These are phyloP conservation scores for Calidris pugnax DNA, from an alignment of 2,113 vertebrate species.

Conservation along the genomic window DNA sequence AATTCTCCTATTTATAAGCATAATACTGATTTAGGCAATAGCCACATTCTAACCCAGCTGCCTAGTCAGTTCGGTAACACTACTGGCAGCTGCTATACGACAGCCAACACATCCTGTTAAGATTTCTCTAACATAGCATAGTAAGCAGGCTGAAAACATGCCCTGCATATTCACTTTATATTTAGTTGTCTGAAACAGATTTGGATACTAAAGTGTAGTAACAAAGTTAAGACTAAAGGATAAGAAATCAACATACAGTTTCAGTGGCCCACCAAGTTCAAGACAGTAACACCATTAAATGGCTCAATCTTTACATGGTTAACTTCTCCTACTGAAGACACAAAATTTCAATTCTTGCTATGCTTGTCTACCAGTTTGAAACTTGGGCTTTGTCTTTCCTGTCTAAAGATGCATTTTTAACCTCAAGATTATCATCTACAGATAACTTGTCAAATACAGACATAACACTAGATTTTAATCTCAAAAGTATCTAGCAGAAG, in stretches of 20 bases:
- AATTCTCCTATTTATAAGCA: background rate
- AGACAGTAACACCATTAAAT: background rate
- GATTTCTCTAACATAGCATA: background rate
- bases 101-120: background rate
- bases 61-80: background rate
- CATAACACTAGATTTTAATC: background rate
- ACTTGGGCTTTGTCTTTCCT: background rate
- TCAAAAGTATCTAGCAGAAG: background rate
- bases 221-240: background rate
- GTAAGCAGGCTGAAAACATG: background rate
- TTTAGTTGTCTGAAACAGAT: background rate
- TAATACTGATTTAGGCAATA: background rate
- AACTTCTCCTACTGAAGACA: background rate
- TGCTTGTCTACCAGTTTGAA: background rate
- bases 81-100: background rate
- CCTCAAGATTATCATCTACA: background rate
- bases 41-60: background rate
- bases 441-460: background rate
- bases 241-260: background rate
- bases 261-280: background rate
- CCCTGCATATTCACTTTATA: background rate
- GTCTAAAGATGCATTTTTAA: background rate
- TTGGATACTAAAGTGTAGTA: background rate
- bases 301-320: background rate
- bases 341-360: background rate